Percentiles rank a stretch among this genome's conserved stretches.
Evolutionary conservation across 2,888 invertebrate genomes (phyloP).

Genomic region (Caenorhabditis angaria): DNA sequence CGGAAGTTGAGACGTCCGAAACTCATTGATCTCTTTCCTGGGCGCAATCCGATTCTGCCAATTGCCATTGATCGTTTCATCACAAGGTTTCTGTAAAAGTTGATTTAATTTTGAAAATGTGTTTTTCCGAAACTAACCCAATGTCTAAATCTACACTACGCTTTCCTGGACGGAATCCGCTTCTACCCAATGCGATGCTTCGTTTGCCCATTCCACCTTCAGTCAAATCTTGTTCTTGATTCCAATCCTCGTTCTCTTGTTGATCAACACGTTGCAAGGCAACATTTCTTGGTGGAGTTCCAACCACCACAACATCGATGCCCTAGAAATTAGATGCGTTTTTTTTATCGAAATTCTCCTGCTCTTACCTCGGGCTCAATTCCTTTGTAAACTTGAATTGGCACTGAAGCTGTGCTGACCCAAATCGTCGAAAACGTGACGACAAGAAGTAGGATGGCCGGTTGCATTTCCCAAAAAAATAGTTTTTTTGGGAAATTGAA

Average conservation of each 20-base stretch:
- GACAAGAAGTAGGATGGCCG: background rate
- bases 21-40: constrained; percentile 59
- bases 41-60: constrained; percentile 64
- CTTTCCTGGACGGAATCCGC: constrained; percentile 58
- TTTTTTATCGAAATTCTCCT: background rate
- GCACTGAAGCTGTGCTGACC: background rate
- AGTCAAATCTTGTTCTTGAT: constrained; percentile 21
- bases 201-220: constrained; percentile 56
- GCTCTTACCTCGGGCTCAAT: background rate
- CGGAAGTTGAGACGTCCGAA: constrained; percentile 38
- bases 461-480: too few relatives aligned
- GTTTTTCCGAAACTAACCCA: background rate
- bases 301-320: constrained; percentile 22
- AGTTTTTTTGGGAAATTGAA: too few relatives aligned
- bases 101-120: background rate
- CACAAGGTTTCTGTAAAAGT: constrained; percentile 21
- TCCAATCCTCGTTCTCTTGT: constrained; percentile 31
- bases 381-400: background rate
- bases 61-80: constrained; percentile 64
- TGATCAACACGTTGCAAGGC: background rate
- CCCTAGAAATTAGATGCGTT: constrained; percentile 11
- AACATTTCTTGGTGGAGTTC: background rate
- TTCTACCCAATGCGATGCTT: constrained; percentile 65
- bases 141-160: constrained; percentile 13
- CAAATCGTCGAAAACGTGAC: background rate